Evolutionary conservation across 2,888 invertebrate species (phyloP).

Genomic region (Amblyteles armatorius): DNA sequence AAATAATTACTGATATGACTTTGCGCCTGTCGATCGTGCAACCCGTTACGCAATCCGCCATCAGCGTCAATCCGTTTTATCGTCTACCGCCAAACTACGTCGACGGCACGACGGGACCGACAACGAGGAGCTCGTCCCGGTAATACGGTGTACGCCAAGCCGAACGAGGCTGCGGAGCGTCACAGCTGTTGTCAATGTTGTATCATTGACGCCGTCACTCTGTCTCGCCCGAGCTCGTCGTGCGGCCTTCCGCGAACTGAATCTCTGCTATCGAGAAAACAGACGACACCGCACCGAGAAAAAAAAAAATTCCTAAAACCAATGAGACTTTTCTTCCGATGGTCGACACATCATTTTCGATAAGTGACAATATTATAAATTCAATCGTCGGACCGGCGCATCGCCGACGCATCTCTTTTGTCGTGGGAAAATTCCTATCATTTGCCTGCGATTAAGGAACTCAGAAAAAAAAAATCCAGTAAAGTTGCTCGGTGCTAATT

Average conservation of each 20-base stretch:
- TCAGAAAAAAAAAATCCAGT: background rate
- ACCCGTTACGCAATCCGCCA: constrained; percentile 54
- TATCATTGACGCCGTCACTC: constrained; percentile 75
- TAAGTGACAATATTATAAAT: background rate
- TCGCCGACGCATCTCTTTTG: background rate
- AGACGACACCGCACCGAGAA: background rate
- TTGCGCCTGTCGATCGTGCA: constrained; percentile 18
- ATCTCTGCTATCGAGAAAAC: background rate
- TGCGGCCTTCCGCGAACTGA: background rate
- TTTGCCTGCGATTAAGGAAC: background rate
- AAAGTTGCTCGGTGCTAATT: constrained; percentile 22
- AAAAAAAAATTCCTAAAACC: background rate
- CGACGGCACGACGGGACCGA: constrained; percentile 55
- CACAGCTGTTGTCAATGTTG: constrained; percentile 75
- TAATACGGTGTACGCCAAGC: constrained; percentile 25
- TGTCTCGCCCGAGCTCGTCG: constrained; percentile 29
- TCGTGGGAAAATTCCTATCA: background rate
- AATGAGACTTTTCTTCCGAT: background rate
- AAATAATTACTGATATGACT: constrained; percentile 42
- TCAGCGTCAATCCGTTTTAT: constrained; percentile 66
- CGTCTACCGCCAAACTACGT: constrained; percentile 48
- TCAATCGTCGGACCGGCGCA: background rate
- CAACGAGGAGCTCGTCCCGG: constrained; percentile 27
- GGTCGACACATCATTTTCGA: background rate
- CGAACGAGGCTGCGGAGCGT: constrained; percentile 62